A percentile compares a stretch with the other conserved stretches of the same genome.
Evolutionary conservation across 2,797 vertebrate species (phyloP).

Genomic region (Microchirus variegatus): DNA sequence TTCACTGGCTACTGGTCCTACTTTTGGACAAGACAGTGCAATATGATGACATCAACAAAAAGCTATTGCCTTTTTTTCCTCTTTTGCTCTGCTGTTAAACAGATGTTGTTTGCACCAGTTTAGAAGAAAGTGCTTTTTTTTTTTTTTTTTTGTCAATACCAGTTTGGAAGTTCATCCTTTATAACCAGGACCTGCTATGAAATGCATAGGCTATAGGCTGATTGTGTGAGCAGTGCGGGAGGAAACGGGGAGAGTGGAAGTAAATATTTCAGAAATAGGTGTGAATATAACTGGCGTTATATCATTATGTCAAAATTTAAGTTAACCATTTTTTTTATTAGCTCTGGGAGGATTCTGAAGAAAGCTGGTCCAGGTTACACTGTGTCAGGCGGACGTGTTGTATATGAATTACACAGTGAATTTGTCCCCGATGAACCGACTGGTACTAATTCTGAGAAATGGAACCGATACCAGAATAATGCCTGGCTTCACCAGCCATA

Average conservation of each 20-base stretch:
- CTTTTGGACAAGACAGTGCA: constrained; percentile 59
- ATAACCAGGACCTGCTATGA: constrained; percentile 52
- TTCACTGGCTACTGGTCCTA: constrained; percentile 67
- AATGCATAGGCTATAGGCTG: constrained; percentile 37
- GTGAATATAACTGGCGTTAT: constrained; percentile 42
- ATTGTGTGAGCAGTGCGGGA: constrained; percentile 16
- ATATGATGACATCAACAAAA: constrained; percentile 79
- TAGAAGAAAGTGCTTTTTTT: constrained; percentile 64
- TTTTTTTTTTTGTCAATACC: constrained; percentile 79
- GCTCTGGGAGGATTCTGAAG: too few species aligned
- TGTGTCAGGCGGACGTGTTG: constrained; percentile 49
- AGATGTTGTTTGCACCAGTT: constrained; percentile 83
- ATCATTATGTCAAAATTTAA: too few species aligned
- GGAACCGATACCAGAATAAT: constrained; percentile 27
- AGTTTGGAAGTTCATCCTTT: constrained; percentile 81
- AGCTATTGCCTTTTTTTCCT: constrained; percentile 57
- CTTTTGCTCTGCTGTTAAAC: constrained; percentile 71
- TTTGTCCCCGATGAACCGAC: constrained; percentile 74
- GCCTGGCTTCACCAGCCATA: constrained; percentile 50
- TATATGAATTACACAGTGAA: constrained; percentile 60
- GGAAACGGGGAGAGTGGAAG: constrained; percentile 10
- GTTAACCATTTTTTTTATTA: too few species aligned
- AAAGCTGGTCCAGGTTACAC: too few species aligned
- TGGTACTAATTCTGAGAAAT: constrained; percentile 72
- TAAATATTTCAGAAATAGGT: constrained; percentile 48